Evolutionary conservation across 2,113 vertebrate species (phyloP), one percentile per base, ranked within the genome.

Genomic region (Tragelaphus scriptus): DNA sequence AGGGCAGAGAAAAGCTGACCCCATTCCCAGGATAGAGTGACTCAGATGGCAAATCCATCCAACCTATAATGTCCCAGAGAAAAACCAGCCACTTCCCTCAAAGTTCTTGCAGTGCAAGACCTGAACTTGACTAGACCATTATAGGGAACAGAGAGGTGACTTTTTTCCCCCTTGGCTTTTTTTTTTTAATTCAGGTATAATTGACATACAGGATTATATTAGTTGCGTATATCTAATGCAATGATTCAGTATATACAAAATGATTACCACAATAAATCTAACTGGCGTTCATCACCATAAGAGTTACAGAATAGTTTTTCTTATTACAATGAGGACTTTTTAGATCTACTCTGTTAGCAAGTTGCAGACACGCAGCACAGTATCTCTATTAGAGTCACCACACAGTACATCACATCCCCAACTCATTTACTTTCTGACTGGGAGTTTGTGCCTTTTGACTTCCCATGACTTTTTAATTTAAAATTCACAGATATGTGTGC

Each of bases 391-490:
- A 63, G 36, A 81, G 10, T 65, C 11, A 53, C 79, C 77, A 53
- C 10, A 3, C 25, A 40, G n/a, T 30, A 65, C 16, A 4, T 90
- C 44, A 90, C 7, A 23, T 23, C 58, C 47, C 47, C 28, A 11
- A 65, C 25, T 40, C 26, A 49, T 51, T 61, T 53, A 82, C 61
- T 53, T 65, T 65, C 51, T 65, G 19, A 63, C 25, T 82, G 44
- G 47, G 12, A 51, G 14, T 81, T 81, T 63, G 56, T 51, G 63
- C 89, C 56, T 61, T 51, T 49, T 81, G 30, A 49, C 71, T 9
- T 53, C 59, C 10, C 49, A 61, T 85, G 75, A 16, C 55, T 53
- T 68, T 97, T 88, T 61, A 88, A 53, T 55, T 84, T 90, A 91
- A 96, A 75, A 44, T 47, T 92, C 59, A 94, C 86, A 30, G 16